Evolutionary conservation across 2,888 invertebrate genomes (phyloP).

Genomic region (Hyalella azteca): DNA sequence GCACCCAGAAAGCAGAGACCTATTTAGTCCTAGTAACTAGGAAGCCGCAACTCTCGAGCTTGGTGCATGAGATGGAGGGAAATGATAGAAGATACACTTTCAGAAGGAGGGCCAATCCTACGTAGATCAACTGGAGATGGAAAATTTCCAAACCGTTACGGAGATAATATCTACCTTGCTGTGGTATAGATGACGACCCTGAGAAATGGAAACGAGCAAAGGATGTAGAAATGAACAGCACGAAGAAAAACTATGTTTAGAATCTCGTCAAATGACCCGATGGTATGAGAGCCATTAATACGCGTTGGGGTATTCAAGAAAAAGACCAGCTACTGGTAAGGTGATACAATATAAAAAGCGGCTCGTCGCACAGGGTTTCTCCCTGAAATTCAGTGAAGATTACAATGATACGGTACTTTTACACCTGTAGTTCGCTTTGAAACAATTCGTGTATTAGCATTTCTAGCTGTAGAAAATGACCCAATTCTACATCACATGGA

Average conservation of each 20-base stretch:
- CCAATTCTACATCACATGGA: background rate
- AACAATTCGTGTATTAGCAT: background rate
- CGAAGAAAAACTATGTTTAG: background rate
- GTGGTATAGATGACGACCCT: background rate
- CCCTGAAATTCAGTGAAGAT: background rate
- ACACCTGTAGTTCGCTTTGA: slow-evolving; percentile 3
- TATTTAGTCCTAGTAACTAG: background rate
- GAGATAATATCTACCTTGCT: background rate
- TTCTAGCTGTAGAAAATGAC: background rate
- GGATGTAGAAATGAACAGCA: background rate
- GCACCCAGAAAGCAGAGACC: background rate
- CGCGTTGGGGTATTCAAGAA: slow-evolving; percentile 6
- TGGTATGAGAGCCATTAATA: background rate
- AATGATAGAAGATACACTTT: background rate
- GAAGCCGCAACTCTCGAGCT: background rate
- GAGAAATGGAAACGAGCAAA: background rate
- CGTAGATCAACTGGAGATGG: background rate
- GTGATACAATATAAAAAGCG: background rate
- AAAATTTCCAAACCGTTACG: background rate
- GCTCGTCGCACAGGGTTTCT: background rate
- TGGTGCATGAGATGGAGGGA: background rate
- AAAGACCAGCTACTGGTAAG: background rate
- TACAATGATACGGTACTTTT: slow-evolving; percentile 32
- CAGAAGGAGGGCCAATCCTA: background rate
- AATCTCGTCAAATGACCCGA: background rate